phyloP scores from a whole-genome alignment of 1,140 invertebrate genomes.

The Cherax destructor region DNA sequence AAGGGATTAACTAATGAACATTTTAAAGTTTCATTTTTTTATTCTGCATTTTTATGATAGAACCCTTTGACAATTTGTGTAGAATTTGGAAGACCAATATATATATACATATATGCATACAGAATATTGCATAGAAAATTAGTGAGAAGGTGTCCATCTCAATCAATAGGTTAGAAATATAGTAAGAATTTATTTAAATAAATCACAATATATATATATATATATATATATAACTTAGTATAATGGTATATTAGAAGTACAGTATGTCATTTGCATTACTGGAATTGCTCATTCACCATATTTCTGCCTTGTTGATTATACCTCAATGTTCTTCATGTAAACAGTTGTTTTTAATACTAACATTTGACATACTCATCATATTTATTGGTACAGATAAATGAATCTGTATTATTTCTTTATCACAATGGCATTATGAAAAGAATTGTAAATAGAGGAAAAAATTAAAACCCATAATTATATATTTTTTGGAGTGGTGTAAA shows the following conservation, averaged over 20 bases:
- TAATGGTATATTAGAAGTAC: neutral
- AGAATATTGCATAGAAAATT: neutral
- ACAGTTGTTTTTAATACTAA: neutral
- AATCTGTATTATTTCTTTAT: neutral
- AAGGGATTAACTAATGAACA: neutral
- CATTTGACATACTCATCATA: neutral
- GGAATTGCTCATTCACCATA: constrained; percentile 13
- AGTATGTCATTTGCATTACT: neutral
- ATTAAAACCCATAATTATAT: no score
- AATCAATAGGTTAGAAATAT: neutral
- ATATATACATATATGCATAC: neutral
- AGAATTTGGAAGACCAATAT: no score
- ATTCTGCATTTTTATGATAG: neutral
- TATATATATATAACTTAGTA: neutral
- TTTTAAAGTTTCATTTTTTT: neutral
- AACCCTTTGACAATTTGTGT: neutral
- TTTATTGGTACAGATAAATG: neutral
- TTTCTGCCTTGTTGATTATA: constrained; percentile 12
- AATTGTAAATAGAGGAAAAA: neutral
- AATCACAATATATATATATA: no score
- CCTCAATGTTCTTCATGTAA: neutral
- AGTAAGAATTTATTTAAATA: neutral
- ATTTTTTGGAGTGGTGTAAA: no score
- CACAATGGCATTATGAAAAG: neutral
- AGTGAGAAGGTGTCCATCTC: neutral